These are phyloP conservation scores for Portunus trituberculatus DNA, from an alignment of 1,140 invertebrate species.

Conservation along the genomic window DNA sequence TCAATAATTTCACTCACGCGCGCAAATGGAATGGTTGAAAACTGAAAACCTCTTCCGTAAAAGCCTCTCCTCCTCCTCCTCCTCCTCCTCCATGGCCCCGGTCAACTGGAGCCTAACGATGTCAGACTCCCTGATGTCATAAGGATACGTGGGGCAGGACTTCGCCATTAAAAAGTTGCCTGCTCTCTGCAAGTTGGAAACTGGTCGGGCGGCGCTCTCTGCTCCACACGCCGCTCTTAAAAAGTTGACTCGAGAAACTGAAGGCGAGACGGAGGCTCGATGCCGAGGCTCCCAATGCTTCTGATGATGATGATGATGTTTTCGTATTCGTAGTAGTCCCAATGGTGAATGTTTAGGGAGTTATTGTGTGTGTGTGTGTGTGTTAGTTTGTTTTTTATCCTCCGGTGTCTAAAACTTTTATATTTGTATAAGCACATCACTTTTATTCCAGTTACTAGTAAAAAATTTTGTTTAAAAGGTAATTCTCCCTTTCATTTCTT, in stretches of 20 bases:
- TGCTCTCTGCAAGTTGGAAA: background rate
- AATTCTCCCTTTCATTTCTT: too few relatives aligned
- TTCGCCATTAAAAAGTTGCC: background rate
- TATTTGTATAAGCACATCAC: too few relatives aligned
- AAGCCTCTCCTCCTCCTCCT: background rate
- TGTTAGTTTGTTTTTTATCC: background rate
- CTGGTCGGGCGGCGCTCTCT: background rate
- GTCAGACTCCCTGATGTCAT: conserved; percentile 11
- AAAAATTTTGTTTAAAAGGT: too few relatives aligned
- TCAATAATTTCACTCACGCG: background rate
- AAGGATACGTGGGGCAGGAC: conserved; percentile 3
- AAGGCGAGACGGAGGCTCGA: background rate
- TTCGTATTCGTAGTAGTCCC: too few relatives aligned
- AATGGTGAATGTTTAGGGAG: background rate
- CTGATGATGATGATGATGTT: too few relatives aligned
- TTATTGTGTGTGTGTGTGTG: background rate
- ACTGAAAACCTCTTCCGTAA: background rate
- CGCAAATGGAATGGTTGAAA: background rate
- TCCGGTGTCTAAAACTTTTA: background rate
- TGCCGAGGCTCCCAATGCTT: too few relatives aligned
- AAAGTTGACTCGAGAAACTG: background rate
- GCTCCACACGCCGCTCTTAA: background rate
- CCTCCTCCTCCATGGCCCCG: background rate
- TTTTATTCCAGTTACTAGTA: too few relatives aligned
- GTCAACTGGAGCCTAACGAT: conserved; percentile 6